Conservation (phyloP, 2,888 invertebrate genomes). For the Sialis fuliginosa region DNA sequence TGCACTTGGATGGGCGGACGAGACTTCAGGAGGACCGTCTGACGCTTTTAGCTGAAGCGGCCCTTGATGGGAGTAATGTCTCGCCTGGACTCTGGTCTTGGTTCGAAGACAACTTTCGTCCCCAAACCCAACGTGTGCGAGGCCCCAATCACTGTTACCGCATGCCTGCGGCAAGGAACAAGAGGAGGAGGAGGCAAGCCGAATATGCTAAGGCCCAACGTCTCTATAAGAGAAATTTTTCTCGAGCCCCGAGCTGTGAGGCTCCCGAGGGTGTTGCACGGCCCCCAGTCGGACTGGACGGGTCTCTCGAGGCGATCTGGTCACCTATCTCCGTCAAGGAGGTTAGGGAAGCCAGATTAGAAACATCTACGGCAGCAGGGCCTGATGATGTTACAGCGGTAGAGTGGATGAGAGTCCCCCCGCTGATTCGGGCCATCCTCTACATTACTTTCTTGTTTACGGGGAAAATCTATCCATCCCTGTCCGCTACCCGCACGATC, state of each 20-base stretch:
- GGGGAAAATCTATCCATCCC: conserved; percentile 8
- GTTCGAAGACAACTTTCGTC: not conserved
- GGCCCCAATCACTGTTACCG: no score
- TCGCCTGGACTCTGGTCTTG: not conserved
- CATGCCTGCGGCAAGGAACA: no score
- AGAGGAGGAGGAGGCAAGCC: no score
- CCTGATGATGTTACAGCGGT: conserved; percentile 12
- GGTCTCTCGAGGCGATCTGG: conserved; percentile 4
- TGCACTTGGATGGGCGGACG: not conserved
- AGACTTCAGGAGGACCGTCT: not conserved
- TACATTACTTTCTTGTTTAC: conserved; percentile 7
- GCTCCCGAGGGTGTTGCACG: not conserved
- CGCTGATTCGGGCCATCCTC: conserved; percentile 5
- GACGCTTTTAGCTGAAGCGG: not conserved
- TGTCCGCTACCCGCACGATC: conserved; percentile 11
- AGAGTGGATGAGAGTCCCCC: conserved; percentile 9
- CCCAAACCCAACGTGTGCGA: no score
- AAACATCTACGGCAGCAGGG: conserved; percentile 10
- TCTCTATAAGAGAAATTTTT: no score
- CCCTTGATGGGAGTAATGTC: not conserved
- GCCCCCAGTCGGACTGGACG: no score
- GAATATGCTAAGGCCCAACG: no score
- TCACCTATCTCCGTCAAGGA: conserved; percentile 10
- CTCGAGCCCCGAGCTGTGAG: not conserved
- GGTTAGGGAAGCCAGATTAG: conserved; percentile 6